Percentiles rank a stretch among this genome's conserved stretches.
Evolutionary conservation across 53 echinoderm and acorn worm genomes (phyloP).

Genomic region (Arbacia lixula): DNA sequence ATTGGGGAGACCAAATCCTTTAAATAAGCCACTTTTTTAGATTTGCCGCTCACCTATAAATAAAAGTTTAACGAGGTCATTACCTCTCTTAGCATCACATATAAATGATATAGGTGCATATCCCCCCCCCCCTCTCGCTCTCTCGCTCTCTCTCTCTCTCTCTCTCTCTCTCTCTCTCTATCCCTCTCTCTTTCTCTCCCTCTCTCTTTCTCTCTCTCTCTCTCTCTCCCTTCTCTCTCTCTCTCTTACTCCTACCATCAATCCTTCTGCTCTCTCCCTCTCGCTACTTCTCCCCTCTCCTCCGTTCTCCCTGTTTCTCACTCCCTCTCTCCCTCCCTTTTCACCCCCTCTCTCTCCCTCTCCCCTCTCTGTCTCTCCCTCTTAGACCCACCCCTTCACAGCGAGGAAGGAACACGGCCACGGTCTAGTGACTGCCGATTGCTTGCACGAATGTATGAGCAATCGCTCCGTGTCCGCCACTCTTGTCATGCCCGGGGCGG

Average conservation of each 20-base stretch:
- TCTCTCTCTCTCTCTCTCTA: background rate
- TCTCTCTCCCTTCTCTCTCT: background rate
- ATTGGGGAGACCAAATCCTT: too few species aligned
- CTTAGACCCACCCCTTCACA: background rate
- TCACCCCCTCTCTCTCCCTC: background rate
- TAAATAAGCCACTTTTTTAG: too few species aligned
- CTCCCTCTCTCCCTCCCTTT: background rate
- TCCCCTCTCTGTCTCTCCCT: background rate
- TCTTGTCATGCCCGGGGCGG: background rate
- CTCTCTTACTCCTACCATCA: background rate
- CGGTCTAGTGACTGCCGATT: conserved; percentile 56
- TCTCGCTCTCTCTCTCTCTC: background rate
- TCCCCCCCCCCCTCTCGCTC: background rate
- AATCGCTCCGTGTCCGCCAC: conserved; percentile 9
- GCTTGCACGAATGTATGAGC: conserved; percentile 49
- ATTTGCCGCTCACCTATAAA: too few species aligned
- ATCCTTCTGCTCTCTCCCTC: background rate
- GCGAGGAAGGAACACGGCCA: conserved; percentile 18
- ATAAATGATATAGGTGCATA: too few species aligned
- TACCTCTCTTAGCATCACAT: too few species aligned
- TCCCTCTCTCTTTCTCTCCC: background rate
- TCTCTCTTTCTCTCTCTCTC: background rate
- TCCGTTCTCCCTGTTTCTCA: background rate
- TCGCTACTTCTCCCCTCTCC: background rate
- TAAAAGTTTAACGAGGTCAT: too few species aligned